Evolutionary conservation across 1,140 invertebrate species (phyloP).

Genomic region (Drosophila leontia): DNA sequence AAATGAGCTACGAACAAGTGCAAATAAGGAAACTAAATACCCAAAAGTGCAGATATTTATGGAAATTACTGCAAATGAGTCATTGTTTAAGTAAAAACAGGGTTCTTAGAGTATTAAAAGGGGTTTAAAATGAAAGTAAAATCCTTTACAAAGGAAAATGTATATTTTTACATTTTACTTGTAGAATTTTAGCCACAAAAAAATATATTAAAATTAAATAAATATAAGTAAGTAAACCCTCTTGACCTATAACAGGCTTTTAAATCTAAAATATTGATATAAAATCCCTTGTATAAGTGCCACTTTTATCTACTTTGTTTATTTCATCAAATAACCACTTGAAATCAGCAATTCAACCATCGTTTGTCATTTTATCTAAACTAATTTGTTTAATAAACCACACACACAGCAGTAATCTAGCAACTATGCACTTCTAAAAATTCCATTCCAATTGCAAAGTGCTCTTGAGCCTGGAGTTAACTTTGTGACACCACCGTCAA

Average conservation of each 20-base stretch:
- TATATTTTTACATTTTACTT: background rate
- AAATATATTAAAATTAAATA: background rate
- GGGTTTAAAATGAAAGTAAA: background rate
- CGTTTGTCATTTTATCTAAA: background rate
- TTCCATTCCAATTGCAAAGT: slow-evolving; percentile 13
- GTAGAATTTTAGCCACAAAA: background rate
- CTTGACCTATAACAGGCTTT: background rate
- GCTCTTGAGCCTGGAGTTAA: slow-evolving; percentile 18
- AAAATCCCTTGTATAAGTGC: background rate
- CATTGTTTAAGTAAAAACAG: background rate
- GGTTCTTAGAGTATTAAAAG: background rate
- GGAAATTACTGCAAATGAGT: slow-evolving; percentile 9
- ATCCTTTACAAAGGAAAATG: background rate
- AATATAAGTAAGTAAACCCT: background rate
- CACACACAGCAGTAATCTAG: background rate
- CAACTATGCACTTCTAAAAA: slow-evolving; percentile 19
- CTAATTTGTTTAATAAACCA: slow-evolving; percentile 3
- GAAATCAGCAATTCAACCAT: background rate
- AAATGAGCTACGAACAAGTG: slow-evolving; percentile 24
- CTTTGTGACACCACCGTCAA: slow-evolving; percentile 32
- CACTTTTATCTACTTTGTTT: background rate
- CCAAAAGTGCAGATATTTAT: slow-evolving; percentile 23
- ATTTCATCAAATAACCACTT: background rate
- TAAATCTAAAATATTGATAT: background rate
- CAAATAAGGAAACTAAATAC: slow-evolving; percentile 39